These are phyloP conservation scores for Tragelaphus buxtoni DNA, from an alignment of 2,113 vertebrate genomes.

Conservation along the genomic window DNA sequence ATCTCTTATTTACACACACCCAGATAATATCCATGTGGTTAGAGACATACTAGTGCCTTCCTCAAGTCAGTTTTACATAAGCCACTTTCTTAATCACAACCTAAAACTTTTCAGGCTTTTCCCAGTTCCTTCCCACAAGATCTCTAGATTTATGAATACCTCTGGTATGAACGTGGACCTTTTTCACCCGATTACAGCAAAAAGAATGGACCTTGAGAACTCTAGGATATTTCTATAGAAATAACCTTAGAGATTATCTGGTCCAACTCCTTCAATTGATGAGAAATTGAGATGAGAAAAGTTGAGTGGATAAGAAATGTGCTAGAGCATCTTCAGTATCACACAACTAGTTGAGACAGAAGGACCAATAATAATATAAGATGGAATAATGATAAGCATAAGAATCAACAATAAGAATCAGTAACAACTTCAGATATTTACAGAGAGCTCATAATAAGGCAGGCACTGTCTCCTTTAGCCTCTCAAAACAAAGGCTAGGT, in stretches of 20 bases:
- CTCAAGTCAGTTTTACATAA: neutral
- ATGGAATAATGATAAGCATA: neutral
- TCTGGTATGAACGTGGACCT: neutral
- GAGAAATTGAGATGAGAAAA: neutral
- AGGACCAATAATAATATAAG: neutral
- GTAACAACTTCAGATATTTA: neutral
- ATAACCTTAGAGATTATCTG: neutral
- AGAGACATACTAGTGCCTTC: neutral
- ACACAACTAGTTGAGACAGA: neutral
- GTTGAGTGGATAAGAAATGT: neutral
- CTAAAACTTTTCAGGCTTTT: slow-evolving; percentile 15
- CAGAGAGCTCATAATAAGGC: neutral
- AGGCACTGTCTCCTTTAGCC: neutral
- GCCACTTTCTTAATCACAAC: neutral
- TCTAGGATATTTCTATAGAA: neutral
- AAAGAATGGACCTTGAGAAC: neutral
- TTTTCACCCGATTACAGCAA: neutral
- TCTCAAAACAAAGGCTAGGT: neutral
- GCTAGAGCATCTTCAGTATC: neutral
- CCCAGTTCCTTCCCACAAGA: neutral
- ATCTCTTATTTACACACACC: slow-evolving; percentile 33
- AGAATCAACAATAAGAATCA: neutral
- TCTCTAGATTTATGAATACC: neutral
- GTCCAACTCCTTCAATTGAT: neutral
- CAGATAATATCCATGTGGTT: neutral